Percentiles rank a stretch among this genome's conserved stretches.
Evolutionary conservation across 2,113 vertebrate genomes (phyloP).

Genomic region (Aspiorhynchus laticeps): DNA sequence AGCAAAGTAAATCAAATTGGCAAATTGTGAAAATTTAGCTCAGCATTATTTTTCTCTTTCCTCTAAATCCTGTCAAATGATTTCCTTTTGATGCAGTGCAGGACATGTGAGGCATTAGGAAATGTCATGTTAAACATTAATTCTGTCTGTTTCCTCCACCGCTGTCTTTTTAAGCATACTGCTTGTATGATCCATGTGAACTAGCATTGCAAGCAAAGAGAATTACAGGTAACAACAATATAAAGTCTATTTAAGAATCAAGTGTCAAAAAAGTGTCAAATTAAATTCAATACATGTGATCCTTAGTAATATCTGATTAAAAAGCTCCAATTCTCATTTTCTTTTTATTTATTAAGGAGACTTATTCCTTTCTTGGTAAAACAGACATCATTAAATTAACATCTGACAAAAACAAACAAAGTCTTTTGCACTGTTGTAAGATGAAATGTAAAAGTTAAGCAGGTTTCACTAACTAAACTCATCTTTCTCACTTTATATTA

Average conservation of each 20-base stretch:
- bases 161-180: neutral
- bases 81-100: neutral
- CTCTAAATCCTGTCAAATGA: neutral
- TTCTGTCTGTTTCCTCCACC: neutral
- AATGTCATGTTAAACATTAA: conserved; percentile 9
- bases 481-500: neutral
- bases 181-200: neutral
- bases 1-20: neutral
- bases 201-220: neutral
- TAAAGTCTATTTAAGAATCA: neutral
- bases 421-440: neutral
- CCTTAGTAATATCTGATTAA: neutral
- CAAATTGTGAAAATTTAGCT: neutral
- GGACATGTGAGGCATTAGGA: neutral
- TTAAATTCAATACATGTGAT: neutral
- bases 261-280: neutral
- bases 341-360: neutral
- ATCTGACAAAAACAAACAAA: neutral
- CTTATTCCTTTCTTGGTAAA: neutral
- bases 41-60: neutral
- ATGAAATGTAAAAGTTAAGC: neutral
- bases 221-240: neutral
- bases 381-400: neutral
- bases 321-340: neutral
- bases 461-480: neutral